These are phyloP conservation scores for Tiaroga cobitis DNA, from an alignment of 2,797 vertebrate species.

Conservation along the genomic window DNA sequence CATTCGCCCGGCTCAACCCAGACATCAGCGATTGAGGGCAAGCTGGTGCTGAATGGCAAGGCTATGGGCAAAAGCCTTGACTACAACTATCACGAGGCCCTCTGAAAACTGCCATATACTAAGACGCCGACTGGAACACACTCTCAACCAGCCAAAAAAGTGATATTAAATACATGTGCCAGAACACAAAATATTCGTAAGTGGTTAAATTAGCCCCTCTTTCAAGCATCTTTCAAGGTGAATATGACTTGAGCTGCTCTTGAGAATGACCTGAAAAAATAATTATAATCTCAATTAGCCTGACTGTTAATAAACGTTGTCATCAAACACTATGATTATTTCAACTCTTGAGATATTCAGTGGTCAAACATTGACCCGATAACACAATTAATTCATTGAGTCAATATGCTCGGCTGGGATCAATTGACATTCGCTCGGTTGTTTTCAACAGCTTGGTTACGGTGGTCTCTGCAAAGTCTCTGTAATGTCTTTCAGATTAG, in stretches of 20 bases:
- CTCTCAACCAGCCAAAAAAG: neutral
- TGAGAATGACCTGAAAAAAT: neutral
- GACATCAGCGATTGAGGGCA: slow-evolving; percentile 23
- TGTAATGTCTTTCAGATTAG: slow-evolving; percentile 69
- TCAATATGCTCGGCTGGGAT: slow-evolving; percentile 61
- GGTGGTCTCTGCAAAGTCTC: slow-evolving; percentile 47
- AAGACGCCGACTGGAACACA: neutral
- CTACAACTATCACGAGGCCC: neutral
- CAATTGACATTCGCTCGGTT: slow-evolving; percentile 59
- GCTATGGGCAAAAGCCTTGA: slow-evolving; percentile 17
- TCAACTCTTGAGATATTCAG: slow-evolving; percentile 50
- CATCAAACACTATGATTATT: slow-evolving; percentile 16
- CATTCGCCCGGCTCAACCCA: slow-evolving; percentile 65
- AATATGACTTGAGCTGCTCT: slow-evolving; percentile 1
- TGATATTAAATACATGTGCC: slow-evolving; percentile 13
- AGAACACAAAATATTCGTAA: neutral
- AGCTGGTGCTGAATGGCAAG: slow-evolving; percentile 42
- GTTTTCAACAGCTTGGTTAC: slow-evolving; percentile 64
- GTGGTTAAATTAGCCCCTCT: neutral
- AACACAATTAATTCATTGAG: slow-evolving; percentile 60
- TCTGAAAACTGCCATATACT: neutral
- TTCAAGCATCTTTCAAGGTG: neutral
- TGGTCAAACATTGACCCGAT: slow-evolving; percentile 50
- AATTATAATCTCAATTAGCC: slow-evolving; percentile 1
- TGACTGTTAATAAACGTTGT: neutral